Evolutionary conservation across 2,797 vertebrate species (phyloP).

Genomic region (Dendrocincla tyrannina): DNA sequence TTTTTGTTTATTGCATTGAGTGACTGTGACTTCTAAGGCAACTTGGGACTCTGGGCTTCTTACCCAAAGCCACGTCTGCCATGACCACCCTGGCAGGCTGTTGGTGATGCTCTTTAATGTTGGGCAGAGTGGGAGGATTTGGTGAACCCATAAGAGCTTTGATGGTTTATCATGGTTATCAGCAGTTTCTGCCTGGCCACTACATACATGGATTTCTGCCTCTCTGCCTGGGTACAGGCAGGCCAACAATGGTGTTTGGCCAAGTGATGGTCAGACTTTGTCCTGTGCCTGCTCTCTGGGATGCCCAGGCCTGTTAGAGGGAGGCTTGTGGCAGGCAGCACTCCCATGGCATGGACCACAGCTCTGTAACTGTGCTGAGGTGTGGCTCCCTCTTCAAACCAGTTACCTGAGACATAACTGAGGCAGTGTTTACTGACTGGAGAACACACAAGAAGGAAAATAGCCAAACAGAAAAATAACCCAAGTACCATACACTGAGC

Average conservation of each 20-base stretch:
- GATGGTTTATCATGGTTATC: fast-evolving
- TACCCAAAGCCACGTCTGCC: not conserved
- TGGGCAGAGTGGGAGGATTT: not conserved
- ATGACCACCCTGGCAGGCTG: not conserved
- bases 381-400: not conserved
- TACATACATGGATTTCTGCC: not conserved
- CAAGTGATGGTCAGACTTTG: not conserved
- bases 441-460: not conserved
- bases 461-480: not conserved
- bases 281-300: fast-evolving
- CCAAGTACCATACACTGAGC: not conserved
- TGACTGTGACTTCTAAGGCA: not conserved
- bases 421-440: not conserved
- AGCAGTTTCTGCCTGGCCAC: not conserved
- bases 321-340: not conserved
- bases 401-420: fast-evolving
- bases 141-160: not conserved
- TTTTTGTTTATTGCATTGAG: not conserved
- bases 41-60: not conserved
- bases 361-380: not conserved
- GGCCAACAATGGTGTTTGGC: not conserved
- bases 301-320: not conserved
- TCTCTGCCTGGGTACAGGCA: not conserved
- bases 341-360: fast-evolving
- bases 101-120: fast-evolving